Evolutionary conservation across 2,113 vertebrate species (phyloP).

Genomic region (Empidonax alnorum): DNA sequence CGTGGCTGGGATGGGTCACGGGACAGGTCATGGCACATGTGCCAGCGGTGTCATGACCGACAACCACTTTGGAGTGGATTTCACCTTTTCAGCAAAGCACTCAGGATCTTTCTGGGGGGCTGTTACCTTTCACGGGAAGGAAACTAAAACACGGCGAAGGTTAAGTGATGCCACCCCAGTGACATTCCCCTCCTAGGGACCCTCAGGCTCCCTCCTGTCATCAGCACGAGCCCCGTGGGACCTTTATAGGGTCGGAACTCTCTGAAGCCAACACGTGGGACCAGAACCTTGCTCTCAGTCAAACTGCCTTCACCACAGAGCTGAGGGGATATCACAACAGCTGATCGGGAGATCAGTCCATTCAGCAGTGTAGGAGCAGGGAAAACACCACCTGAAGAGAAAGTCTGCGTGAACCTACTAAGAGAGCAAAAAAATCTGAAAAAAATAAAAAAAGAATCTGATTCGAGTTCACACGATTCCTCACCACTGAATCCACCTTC

Average conservation of each 20-base stretch:
- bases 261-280: fast-evolving
- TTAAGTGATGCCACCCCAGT: not conserved
- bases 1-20: not conserved
- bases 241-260: not conserved
- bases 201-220: not conserved
- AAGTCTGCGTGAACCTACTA: not conserved
- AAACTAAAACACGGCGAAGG: not conserved
- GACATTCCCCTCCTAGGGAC: not conserved
- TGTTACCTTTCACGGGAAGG: not conserved
- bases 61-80: fast-evolving
- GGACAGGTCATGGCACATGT: not conserved
- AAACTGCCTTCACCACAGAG: fast-evolving
- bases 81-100: not conserved
- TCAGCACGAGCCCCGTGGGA: fast-evolving
- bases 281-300: not conserved
- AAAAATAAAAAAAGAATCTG: not conserved
- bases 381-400: not conserved
- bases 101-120: not conserved
- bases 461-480: not conserved
- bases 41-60: not conserved
- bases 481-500: not conserved
- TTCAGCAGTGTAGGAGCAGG: not conserved
- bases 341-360: not conserved
- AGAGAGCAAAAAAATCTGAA: not conserved
- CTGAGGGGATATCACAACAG: not conserved